Conservation (phyloP, 2,888 invertebrate species). For the Mimas tiliae region DNA sequence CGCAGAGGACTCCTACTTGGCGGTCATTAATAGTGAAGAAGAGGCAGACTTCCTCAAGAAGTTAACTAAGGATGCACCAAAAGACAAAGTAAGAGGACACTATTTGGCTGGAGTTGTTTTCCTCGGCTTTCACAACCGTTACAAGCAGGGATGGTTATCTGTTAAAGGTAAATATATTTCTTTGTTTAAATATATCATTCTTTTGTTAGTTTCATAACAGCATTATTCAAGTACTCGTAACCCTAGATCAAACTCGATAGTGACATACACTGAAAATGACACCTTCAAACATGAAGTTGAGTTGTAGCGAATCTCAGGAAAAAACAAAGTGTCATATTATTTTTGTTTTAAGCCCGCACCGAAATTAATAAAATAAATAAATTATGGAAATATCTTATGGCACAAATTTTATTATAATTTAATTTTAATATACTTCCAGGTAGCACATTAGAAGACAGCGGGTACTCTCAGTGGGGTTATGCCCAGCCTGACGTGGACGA, state of each 20-base stretch:
- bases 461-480: constrained; percentile 59
- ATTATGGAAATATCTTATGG: too few species aligned
- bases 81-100: constrained; percentile 46
- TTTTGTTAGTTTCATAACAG: too few species aligned
- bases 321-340: too few species aligned
- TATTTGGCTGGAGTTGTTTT: constrained; percentile 48
- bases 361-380: not conserved
- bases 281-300: too few species aligned
- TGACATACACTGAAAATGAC: too few species aligned
- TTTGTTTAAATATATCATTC: too few species aligned
- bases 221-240: too few species aligned
- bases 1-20: constrained; percentile 62
- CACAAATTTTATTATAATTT: not conserved
- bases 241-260: too few species aligned
- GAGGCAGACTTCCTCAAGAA: constrained; percentile 56
- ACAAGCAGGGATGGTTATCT: constrained; percentile 51
- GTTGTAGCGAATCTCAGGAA: too few species aligned
- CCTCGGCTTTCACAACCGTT: constrained; percentile 48
- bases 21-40: constrained; percentile 57
- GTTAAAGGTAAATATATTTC: constrained; percentile 51
- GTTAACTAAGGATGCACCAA: constrained; percentile 47
- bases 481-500: constrained; percentile 64
- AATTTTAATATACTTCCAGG: constrained; percentile 44
- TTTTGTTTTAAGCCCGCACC: too few species aligned
- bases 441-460: constrained; percentile 50